These are phyloP conservation scores for Drosophila suzukii DNA, from an alignment of 1,140 invertebrate genomes.

Conservation along the genomic window DNA sequence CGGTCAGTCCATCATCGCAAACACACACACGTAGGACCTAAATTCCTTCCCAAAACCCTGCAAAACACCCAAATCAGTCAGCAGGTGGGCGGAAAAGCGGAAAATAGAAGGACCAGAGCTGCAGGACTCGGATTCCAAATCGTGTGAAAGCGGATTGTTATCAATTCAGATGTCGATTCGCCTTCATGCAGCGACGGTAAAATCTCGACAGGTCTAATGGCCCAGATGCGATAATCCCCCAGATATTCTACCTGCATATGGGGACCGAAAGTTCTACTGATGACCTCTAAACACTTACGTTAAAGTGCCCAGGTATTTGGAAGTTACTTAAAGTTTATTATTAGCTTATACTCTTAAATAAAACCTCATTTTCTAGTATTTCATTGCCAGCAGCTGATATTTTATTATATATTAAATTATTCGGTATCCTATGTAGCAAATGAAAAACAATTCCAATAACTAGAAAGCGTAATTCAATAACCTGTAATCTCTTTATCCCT, in stretches of 20 bases:
- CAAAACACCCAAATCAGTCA: conserved; percentile 15
- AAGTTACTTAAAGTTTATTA: too few species aligned
- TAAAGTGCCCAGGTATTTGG: conserved; percentile 1
- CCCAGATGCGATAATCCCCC: conserved; percentile 43
- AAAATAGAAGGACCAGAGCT: conserved; percentile 6
- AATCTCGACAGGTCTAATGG: conserved; percentile 39
- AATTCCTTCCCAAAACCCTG: not conserved
- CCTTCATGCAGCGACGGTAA: conserved; percentile 25
- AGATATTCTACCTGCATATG: conserved; percentile 26
- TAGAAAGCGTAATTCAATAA: not conserved
- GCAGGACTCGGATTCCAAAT: conserved; percentile 30
- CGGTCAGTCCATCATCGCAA: conserved; percentile 17
- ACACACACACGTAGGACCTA: not conserved
- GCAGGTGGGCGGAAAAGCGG: not conserved
- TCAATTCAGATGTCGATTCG: conserved; percentile 60
- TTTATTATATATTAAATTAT: too few species aligned
- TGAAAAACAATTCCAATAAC: not conserved
- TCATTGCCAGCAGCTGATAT: too few species aligned
- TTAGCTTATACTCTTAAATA: not conserved
- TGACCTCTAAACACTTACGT: conserved; percentile 26
- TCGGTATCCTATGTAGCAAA: too few species aligned
- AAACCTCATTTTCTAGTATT: too few species aligned
- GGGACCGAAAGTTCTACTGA: not conserved
- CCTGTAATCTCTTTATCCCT: not conserved
- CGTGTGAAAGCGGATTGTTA: conserved; percentile 63